These are phyloP conservation scores for Chelonus insularis DNA, from an alignment of 1,140 invertebrate species.

Conservation along the genomic window DNA sequence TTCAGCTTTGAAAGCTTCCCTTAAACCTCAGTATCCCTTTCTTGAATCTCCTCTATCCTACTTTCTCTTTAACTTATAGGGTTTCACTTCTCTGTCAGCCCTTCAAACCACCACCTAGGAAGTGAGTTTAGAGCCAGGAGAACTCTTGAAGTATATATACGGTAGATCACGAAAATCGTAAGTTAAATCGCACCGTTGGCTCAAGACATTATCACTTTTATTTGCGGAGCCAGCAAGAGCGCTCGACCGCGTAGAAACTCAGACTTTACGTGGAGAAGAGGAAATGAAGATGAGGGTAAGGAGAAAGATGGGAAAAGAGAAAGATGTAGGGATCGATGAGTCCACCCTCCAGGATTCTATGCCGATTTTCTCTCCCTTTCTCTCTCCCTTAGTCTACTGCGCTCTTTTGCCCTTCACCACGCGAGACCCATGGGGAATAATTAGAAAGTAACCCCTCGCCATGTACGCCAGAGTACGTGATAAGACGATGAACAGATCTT, in stretches of 20 bases:
- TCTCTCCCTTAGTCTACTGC: conserved; percentile 37
- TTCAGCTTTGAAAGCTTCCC: conserved; percentile 42
- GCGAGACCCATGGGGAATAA: conserved; percentile 54
- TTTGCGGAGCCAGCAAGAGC: conserved; percentile 39
- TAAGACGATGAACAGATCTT: conserved; percentile 10
- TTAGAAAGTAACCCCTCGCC: conserved; percentile 53
- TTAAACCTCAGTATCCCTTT: conserved; percentile 49
- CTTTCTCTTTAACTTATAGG: conserved; percentile 7
- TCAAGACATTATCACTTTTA: conserved; percentile 60
- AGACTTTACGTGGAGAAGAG: conserved; percentile 29
- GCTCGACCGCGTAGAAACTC: conserved; percentile 20
- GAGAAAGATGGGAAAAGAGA: not conserved
- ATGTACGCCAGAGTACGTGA: conserved; percentile 15
- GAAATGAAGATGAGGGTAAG: conserved; percentile 9
- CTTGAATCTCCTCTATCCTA: conserved; percentile 34
- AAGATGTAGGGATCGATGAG: conserved; percentile 29
- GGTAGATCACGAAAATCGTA: conserved; percentile 49
- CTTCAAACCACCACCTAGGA: not conserved
- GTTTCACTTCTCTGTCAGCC: conserved; percentile 6
- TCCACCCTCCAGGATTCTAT: conserved; percentile 41
- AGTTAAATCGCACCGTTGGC: conserved; percentile 56
- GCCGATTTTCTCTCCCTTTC: conserved; percentile 30
- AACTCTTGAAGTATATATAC: conserved; percentile 17
- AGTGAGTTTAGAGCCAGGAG: conserved; percentile 7
- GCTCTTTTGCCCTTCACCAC: conserved; percentile 38